phyloP scores from a whole-genome alignment of 1,140 invertebrate species.

The Lanistes nyassanus region DNA sequence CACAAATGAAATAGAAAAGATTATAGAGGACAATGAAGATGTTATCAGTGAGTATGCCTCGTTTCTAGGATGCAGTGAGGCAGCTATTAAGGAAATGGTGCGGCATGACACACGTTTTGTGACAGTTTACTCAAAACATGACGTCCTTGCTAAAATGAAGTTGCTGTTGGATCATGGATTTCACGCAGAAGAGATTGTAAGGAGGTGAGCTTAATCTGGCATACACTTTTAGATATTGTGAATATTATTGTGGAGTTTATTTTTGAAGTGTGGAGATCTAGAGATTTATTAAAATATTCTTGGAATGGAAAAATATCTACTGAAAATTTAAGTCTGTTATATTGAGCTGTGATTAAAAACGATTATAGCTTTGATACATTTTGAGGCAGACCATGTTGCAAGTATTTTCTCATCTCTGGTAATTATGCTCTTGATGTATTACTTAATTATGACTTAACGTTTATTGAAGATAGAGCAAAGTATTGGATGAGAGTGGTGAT shows the following conservation, averaged over 20 bases:
- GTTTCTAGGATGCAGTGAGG: background rate
- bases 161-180: constrained; percentile 5
- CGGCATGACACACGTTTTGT: background rate
- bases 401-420: too few relatives aligned
- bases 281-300: background rate
- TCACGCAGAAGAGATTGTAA: background rate
- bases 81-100: background rate
- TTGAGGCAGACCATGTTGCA: too few relatives aligned
- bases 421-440: too few relatives aligned
- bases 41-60: background rate
- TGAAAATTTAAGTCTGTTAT: too few relatives aligned
- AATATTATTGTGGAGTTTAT: background rate
- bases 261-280: background rate
- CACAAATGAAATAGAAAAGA: background rate
- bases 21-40: background rate
- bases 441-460: too few relatives aligned
- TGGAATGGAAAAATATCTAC: background rate
- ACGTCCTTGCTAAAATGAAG: constrained; percentile 5
- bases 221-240: background rate
- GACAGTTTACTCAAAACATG: background rate
- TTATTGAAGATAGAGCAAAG: too few relatives aligned
- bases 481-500: too few relatives aligned
- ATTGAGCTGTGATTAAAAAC: too few relatives aligned
- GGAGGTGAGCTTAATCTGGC: background rate
- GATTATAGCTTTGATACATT: too few relatives aligned